phyloP scores from a whole-genome alignment of 2,113 vertebrate species.

The Caranx ignobilis region DNA sequence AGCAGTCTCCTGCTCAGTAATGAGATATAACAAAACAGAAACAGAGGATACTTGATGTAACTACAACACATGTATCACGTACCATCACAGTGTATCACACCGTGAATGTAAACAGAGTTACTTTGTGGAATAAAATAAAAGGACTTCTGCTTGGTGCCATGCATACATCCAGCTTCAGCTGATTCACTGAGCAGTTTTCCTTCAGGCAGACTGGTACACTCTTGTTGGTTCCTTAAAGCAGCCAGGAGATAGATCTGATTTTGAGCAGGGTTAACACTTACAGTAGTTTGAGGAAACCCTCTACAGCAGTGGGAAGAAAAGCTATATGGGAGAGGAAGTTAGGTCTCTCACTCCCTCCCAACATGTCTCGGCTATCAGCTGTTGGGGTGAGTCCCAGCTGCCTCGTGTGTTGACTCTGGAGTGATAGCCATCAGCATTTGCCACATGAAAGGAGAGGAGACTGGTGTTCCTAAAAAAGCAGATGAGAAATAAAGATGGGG shows the following conservation, averaged over 20 bases:
- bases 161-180: background rate
- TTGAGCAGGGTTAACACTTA: conserved; percentile 4
- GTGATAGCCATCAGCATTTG: conserved; percentile 85
- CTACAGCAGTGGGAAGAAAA: conserved; percentile 37
- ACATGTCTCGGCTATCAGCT: conserved; percentile 81
- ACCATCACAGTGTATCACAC: background rate
- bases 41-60: too few species aligned
- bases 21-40: background rate
- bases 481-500: conserved; percentile 64
- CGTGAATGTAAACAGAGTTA: background rate
- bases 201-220: background rate
- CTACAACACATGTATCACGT: too few species aligned
- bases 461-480: conserved; percentile 72
- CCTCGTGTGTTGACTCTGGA: conserved; percentile 79
- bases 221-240: background rate
- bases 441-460: conserved; percentile 77
- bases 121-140: background rate
- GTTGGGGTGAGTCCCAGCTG: conserved; percentile 80
- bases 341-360: conserved; percentile 47
- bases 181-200: background rate
- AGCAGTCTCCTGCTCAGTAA: background rate
- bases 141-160: background rate
- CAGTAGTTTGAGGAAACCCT: conserved; percentile 15
- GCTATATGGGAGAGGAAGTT: conserved; percentile 38
- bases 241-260: background rate